Evolutionary conservation across 2,888 invertebrate species (phyloP).

Genomic region (Bruchidius siliquastri): DNA sequence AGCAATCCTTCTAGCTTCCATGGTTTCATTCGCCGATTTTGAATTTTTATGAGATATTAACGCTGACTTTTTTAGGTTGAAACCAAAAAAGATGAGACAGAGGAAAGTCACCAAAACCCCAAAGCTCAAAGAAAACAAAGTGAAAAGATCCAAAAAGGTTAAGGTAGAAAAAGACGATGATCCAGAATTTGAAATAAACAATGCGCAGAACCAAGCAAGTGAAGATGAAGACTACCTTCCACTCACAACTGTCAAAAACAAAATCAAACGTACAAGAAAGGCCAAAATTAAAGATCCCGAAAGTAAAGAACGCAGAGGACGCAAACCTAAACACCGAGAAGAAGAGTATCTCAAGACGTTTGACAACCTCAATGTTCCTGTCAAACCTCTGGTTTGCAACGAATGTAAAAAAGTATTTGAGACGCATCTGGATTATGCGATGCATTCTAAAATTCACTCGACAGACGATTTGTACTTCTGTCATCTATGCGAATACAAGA

Average conservation of each 20-base stretch:
- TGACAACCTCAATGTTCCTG: conserved; percentile 25
- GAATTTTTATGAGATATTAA: neutral
- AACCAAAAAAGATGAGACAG: neutral
- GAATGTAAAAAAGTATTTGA: conserved; percentile 36
- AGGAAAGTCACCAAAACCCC: neutral
- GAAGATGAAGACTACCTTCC: neutral
- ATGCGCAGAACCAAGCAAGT: neutral
- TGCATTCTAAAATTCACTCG: conserved; percentile 37
- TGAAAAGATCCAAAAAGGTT: neutral
- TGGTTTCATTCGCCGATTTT: too few species aligned
- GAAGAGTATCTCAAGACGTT: conserved; percentile 15
- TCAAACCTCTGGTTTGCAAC: conserved; percentile 39
- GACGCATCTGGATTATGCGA: conserved; percentile 35
- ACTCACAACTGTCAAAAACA: neutral
- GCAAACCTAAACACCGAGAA: conserved; percentile 10
- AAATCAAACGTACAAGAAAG: neutral
- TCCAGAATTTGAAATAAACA: neutral
- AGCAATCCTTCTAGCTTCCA: too few species aligned
- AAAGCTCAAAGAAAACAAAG: neutral
- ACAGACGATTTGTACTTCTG: conserved; percentile 35
- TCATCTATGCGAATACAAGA: conserved; percentile 37
- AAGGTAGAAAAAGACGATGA: neutral
- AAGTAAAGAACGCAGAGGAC: conserved; percentile 7
- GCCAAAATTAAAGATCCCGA: neutral
- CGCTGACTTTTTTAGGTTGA: neutral